Base-by-base conservation (phyloP, 2,888 invertebrate genomes). In the Eupelmus urozonus region DNA sequence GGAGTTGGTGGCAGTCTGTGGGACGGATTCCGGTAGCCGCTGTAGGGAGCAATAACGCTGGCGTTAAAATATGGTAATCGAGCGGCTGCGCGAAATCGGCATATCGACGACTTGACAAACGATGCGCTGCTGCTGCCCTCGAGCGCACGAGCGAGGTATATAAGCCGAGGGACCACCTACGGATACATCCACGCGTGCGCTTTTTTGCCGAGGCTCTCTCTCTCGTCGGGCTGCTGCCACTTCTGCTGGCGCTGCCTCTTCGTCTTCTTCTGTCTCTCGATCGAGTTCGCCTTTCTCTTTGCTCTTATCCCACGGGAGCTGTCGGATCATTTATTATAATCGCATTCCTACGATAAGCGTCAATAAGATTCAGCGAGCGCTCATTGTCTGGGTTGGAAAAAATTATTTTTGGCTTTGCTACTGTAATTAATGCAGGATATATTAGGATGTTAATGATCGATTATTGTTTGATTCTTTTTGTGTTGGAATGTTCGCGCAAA, bases 1-100 rank as follows among this genome's bases (percentile, higher is more conserved):
- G 62, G 62, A 60, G 29, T 67, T 5, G 62, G 40, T 27, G 13
- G n/a, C n/a, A n/a, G 27, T 18, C 59, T 29, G 23, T 27, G 23
- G 20, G 27, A 27, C 23, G 40, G 85, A 88, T 88, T 89, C 86
- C 89, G 82, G 89, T 89, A 89, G 89, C 88, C 84, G 83, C 82
- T 84, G 83, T 82, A 84, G 82, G 51, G 83, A 76, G 86, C 87
- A 88, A 88, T 88, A 87, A 87, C 83, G 87, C 81, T 87, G 88
- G 89, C 88, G 88, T 89, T 89, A 88, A 89, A 89, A 89, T 89
- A 89, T 89, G 89, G 85, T 88, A 88, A 89, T 89, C 88, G 87
- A 85, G 87, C 85, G n/a, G n/a, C n/a, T n/a, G 81, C 49, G 84
- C 86, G 82, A 85, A 87, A 89, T 89, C 88, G 87, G 88, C 88